A percentile compares a stretch with the other conserved stretches of the same genome.
phyloP scores from a whole-genome alignment of 1,140 invertebrate genomes.

The Rhopalosiphum maidis region DNA sequence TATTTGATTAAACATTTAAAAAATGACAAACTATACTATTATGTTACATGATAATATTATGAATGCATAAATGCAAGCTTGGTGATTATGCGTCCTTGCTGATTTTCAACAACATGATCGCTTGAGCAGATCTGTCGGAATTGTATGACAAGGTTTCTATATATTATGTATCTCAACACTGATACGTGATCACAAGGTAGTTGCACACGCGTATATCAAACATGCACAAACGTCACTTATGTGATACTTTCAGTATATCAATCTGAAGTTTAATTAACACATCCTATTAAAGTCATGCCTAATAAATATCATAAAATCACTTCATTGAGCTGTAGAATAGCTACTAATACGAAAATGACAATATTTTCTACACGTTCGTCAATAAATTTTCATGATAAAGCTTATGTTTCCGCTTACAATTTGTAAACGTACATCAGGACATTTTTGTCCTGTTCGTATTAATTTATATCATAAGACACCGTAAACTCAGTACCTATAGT shows the following conservation, averaged over 20 bases:
- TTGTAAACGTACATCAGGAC: background rate
- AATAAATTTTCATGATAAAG: background rate
- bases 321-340: background rate
- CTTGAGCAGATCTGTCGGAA: constrained; percentile 31
- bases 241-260: constrained; percentile 38
- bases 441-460: background rate
- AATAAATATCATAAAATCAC: background rate
- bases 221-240: constrained; percentile 30
- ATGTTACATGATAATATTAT: background rate
- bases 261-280: constrained; percentile 44
- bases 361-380: background rate
- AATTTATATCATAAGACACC: background rate
- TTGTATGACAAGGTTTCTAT: constrained; percentile 33
- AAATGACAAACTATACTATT: background rate
- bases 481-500: background rate
- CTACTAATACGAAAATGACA: background rate
- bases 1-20: background rate
- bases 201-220: background rate
- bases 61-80: constrained; percentile 2
- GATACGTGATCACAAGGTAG: constrained; percentile 40
- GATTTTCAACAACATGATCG: constrained; percentile 9
- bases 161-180: background rate
- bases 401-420: background rate
- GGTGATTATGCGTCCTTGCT: constrained; percentile 24
- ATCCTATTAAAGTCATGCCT: constrained; percentile 32